Evolutionary conservation across 2,797 vertebrate genomes (phyloP).

Genomic region (Moxostoma hubbsi): DNA sequence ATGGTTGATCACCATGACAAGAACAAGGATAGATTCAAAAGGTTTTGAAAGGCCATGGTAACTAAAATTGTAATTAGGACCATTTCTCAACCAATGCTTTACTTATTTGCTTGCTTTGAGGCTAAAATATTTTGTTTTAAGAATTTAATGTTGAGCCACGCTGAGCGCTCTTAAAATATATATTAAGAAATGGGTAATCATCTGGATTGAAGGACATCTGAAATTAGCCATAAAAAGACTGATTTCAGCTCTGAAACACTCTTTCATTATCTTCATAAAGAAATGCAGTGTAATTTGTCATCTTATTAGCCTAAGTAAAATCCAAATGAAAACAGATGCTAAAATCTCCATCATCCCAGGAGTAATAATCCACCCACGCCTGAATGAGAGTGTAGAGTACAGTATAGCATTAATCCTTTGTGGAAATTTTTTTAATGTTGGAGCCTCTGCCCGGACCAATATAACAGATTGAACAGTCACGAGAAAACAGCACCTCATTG

Average conservation of each 20-base stretch:
- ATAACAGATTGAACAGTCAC: constrained; percentile 55
- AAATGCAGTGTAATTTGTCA: constrained; percentile 23
- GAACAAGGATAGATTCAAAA: background rate
- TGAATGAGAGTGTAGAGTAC: constrained; percentile 43
- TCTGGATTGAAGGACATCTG: constrained; percentile 34
- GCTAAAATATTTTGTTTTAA: constrained; percentile 30
- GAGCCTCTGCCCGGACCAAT: constrained; percentile 22
- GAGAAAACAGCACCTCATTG: constrained; percentile 59
- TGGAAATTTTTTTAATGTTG: constrained; percentile 25
- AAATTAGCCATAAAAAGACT: constrained; percentile 31
- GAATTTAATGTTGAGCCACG: constrained; percentile 40
- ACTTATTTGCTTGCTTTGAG: constrained; percentile 16
- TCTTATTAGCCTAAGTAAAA: constrained; percentile 39
- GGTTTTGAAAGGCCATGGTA: constrained; percentile 2
- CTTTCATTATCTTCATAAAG: constrained; percentile 39
- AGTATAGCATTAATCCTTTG: constrained; percentile 33
- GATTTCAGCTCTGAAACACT: constrained; percentile 12
- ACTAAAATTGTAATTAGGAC: background rate
- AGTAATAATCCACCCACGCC: constrained; percentile 36
- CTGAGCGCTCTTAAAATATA: constrained; percentile 29
- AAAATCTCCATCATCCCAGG: constrained; percentile 38
- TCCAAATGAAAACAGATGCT: constrained; percentile 47
- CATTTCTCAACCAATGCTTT: background rate
- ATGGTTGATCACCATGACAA: background rate
- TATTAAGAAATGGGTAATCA: constrained; percentile 40